A percentile compares a stretch with the other conserved stretches of the same genome.
phyloP scores from a whole-genome alignment of 2,888 invertebrate genomes.

The Nudaria mundana region DNA sequence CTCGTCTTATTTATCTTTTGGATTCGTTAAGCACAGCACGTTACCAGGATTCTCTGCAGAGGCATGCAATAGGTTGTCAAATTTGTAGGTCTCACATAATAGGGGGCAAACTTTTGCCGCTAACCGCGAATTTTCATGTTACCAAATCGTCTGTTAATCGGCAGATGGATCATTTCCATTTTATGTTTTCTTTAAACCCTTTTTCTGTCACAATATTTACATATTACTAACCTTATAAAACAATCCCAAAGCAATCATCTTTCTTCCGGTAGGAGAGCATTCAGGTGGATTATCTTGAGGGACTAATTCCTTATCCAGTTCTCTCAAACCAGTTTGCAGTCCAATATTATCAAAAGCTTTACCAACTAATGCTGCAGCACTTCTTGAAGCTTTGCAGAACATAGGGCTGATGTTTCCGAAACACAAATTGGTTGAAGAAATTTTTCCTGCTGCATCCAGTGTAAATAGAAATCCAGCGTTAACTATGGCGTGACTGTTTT shows the following conservation, averaged over 20 bases:
- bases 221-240: conserved; percentile 86
- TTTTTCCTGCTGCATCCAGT: conserved; percentile 60
- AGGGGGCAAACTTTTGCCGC: too few relatives aligned
- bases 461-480: conserved; percentile 87
- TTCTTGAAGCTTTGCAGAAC: conserved; percentile 79
- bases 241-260: conserved; percentile 86
- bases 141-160: too few relatives aligned
- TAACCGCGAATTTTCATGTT: too few relatives aligned
- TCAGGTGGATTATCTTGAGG: conserved; percentile 85
- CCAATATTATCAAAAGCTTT: conserved; percentile 61
- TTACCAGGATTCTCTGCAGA: too few relatives aligned
- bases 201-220: too few relatives aligned
- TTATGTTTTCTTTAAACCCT: too few relatives aligned
- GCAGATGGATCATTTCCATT: too few relatives aligned
- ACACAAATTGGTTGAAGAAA: conserved; percentile 80
- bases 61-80: too few relatives aligned
- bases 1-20: too few relatives aligned
- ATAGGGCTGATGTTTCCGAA: conserved; percentile 83
- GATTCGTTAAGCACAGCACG: too few relatives aligned
- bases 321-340: conserved; percentile 71
- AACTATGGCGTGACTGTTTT: conserved; percentile 89
- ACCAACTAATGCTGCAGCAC: conserved; percentile 75
- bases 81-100: too few relatives aligned
- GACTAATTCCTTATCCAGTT: conserved; percentile 81
- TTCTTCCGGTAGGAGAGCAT: conserved; percentile 85